phyloP scores from a whole-genome alignment of 2,888 invertebrate species.

The Protophormia terraenovae region DNA sequence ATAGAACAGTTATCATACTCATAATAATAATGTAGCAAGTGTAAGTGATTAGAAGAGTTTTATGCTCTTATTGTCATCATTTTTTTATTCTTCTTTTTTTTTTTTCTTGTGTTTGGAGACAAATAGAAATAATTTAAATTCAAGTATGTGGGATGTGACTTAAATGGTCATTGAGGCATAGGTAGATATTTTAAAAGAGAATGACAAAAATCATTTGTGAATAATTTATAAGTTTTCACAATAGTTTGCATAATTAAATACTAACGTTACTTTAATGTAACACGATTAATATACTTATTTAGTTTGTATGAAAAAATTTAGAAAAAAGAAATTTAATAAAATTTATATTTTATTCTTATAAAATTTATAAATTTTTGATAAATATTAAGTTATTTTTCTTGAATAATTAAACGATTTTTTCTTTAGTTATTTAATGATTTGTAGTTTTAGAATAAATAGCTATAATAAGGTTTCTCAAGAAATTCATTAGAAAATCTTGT shows the following conservation, averaged over 20 bases:
- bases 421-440: too few species aligned
- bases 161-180: slow-evolving; percentile 26
- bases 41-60: slow-evolving; percentile 23
- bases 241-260: background rate
- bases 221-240: background rate
- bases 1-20: slow-evolving; percentile 24
- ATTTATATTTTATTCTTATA: too few species aligned
- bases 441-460: too few species aligned
- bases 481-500: too few species aligned
- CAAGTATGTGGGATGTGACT: slow-evolving; percentile 10
- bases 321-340: too few species aligned
- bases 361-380: too few species aligned
- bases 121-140: slow-evolving; percentile 7
- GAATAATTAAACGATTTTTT: too few species aligned
- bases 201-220: background rate
- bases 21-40: slow-evolving; percentile 5
- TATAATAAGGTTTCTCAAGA: too few species aligned
- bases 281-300: background rate
- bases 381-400: too few species aligned
- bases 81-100: background rate
- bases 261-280: background rate
- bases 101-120: background rate
- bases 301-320: too few species aligned
- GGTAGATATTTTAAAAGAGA: background rate
- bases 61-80: background rate